Evolutionary conservation across 2,113 vertebrate species (phyloP).

Genomic region (Cephalopterus ornatus): DNA sequence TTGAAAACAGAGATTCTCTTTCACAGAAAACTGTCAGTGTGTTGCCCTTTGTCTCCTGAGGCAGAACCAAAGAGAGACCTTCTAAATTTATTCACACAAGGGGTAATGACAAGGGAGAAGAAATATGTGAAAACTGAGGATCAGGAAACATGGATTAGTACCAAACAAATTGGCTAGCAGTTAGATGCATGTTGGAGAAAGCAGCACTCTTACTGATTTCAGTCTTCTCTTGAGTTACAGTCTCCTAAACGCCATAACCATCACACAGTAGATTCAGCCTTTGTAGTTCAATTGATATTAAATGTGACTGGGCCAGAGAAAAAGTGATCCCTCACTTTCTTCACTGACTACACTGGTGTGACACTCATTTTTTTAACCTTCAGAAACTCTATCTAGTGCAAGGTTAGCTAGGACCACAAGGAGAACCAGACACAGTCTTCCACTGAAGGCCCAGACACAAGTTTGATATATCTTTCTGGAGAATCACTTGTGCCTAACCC

Average conservation of each 20-base stretch:
- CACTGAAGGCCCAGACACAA: not conserved
- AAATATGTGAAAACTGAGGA: not conserved
- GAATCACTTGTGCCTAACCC: not conserved
- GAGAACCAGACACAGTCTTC: not conserved
- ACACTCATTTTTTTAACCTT: fast-evolving
- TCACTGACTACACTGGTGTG: not conserved
- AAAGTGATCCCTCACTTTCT: not conserved
- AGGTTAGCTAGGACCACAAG: not conserved
- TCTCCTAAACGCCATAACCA: not conserved
- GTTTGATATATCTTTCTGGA: not conserved
- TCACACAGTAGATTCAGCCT: not conserved
- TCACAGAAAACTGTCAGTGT: not conserved
- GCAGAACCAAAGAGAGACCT: not conserved
- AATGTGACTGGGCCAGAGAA: not conserved
- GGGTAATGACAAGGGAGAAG: not conserved
- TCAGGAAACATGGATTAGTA: not conserved
- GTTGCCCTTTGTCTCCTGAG: not conserved
- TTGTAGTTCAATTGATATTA: not conserved
- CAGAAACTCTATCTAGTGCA: not conserved
- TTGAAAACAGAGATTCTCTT: not conserved
- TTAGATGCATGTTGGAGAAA: not conserved
- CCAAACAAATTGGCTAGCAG: not conserved
- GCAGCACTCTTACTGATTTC: not conserved
- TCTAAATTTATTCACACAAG: not conserved
- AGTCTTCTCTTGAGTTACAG: not conserved